Conservation (phyloP, 2,888 invertebrate genomes). For the Andrena dorsata region DNA sequence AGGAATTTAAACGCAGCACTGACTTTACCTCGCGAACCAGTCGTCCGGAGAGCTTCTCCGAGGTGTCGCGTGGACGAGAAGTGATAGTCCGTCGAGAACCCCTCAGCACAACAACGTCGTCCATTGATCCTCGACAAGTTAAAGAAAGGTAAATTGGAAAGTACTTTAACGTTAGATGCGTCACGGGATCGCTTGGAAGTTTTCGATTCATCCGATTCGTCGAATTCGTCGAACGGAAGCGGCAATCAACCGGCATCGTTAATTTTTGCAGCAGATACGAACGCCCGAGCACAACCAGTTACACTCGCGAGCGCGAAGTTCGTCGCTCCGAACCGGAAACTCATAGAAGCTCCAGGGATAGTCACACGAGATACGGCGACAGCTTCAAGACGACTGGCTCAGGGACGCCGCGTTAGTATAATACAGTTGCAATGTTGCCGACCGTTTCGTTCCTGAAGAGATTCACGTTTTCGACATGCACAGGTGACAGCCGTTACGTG, state of each 20-base stretch:
- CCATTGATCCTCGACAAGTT: constrained; percentile 82
- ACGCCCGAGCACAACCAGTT: constrained; percentile 77
- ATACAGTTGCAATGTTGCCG: not conserved
- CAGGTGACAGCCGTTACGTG: constrained; percentile 83
- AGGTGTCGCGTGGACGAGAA: constrained; percentile 81
- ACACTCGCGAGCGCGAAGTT: constrained; percentile 82
- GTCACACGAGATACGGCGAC: constrained; percentile 81
- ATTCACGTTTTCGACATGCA: not conserved
- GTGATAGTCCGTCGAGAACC: constrained; percentile 82
- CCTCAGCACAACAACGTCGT: constrained; percentile 76
- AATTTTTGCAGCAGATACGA: constrained; percentile 77
- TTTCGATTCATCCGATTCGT: not conserved
- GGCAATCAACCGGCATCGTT: not conserved
- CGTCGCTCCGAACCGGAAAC: constrained; percentile 82
- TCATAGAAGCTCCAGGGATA: constrained; percentile 82
- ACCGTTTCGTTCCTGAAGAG: not conserved
- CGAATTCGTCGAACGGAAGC: not conserved
- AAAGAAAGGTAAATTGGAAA: constrained; percentile 79
- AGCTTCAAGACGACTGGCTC: constrained; percentile 82
- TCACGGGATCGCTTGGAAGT: no score
- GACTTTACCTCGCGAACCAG: constrained; percentile 82
- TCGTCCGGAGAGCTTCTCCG: constrained; percentile 81
- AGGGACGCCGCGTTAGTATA: constrained; percentile 81
- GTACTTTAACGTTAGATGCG: not conserved
- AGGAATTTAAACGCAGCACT: constrained; percentile 81